Conservation (phyloP, 2,113 vertebrate genomes). For the Morone saxatilis region DNA sequence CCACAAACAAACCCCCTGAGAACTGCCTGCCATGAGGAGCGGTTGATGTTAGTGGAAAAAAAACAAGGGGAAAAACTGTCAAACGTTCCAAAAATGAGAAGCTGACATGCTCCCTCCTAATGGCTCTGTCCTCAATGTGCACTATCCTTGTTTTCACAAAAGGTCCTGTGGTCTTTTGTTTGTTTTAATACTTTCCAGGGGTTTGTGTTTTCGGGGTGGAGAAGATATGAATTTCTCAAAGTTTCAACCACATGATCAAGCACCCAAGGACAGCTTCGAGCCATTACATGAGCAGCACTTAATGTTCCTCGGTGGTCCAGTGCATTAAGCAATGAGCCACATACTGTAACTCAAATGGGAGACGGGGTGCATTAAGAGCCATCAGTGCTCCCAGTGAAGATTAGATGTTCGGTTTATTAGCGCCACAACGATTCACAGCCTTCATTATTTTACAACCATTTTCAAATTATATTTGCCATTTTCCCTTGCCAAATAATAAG, state of each 20-base stretch:
- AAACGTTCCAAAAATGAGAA: background rate
- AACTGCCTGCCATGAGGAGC: background rate
- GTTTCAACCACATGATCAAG: conserved; percentile 37
- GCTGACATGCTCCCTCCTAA: conserved; percentile 40
- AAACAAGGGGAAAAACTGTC: background rate
- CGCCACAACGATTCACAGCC: conserved; percentile 2
- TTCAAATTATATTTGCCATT: conserved; percentile 2
- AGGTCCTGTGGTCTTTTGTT: conserved; percentile 54
- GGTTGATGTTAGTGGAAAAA: conserved; percentile 15
- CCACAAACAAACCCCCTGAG: conserved; percentile 16
- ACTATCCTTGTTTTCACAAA: conserved; percentile 66
- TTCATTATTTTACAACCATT: background rate
- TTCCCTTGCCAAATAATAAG: conserved; percentile 26
- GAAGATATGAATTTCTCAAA: conserved; percentile 60
- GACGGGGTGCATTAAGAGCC: conserved; percentile 32
- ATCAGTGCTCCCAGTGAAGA: conserved; percentile 26
- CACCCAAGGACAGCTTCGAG: conserved; percentile 3
- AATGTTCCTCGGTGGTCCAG: conserved; percentile 41
- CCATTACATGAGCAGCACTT: conserved; percentile 51
- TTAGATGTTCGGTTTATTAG: conserved; percentile 19
- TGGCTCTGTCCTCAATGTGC: conserved; percentile 50
- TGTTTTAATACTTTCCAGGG: conserved; percentile 72
- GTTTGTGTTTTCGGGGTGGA: conserved; percentile 62
- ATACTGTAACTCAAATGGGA: conserved; percentile 18
- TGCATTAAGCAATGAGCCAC: conserved; percentile 43